A percentile compares a stretch with the other conserved stretches of the same genome.
phyloP scores from a whole-genome alignment of 2,113 vertebrate species.

The Microtus richardsoni region DNA sequence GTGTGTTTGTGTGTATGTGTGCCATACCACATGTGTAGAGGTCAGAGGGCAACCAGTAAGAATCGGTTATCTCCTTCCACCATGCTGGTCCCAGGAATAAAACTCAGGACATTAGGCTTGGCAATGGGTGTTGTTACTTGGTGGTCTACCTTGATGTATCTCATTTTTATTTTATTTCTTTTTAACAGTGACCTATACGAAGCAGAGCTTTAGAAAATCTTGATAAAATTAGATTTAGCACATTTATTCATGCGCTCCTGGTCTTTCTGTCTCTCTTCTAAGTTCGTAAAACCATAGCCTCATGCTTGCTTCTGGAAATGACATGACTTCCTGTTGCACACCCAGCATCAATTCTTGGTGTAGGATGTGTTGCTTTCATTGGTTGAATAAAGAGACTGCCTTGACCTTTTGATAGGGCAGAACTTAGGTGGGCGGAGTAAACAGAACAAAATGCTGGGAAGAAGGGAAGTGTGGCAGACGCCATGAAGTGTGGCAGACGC shows the following conservation, averaged over 20 bases:
- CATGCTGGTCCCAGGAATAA: neutral
- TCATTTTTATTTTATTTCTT: neutral
- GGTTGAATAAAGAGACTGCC: too few relatives aligned
- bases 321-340: neutral
- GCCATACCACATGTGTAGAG: neutral
- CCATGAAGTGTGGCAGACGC: too few relatives aligned
- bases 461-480: too few relatives aligned
- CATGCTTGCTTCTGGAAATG: neutral
- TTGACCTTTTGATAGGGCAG: too few relatives aligned
- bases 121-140: neutral
- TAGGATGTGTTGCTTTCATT: too few relatives aligned
- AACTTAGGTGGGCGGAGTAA: too few relatives aligned
- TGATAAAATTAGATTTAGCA: neutral
- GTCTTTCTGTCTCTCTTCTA: neutral
- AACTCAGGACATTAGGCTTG: neutral
- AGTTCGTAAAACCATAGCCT: neutral
- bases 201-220: neutral
- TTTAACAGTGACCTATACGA: neutral
- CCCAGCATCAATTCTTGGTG: neutral
- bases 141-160: neutral
- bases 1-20: too few relatives aligned
- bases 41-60: neutral
- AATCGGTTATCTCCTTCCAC: neutral
- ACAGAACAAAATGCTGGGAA: too few relatives aligned
- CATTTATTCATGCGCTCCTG: neutral